Conservation (phyloP, 2,797 vertebrate genomes). For the Simalia tracyae region DNA sequence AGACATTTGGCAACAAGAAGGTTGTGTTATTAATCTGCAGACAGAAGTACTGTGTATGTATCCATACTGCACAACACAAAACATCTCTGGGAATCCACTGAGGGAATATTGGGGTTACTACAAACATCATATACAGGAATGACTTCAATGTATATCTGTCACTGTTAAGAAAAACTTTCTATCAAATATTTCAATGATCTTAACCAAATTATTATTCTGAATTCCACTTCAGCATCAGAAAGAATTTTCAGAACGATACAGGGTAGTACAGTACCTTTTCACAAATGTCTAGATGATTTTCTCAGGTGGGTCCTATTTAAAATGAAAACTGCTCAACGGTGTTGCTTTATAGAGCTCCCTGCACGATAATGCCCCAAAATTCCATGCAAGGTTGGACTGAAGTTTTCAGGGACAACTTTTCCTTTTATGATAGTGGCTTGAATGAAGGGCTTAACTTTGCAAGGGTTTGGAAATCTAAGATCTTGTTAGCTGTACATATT, state of each 20-base stretch:
- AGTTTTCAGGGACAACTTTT: slow-evolving; percentile 65
- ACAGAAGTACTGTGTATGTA: background rate
- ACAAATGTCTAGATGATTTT: slow-evolving; percentile 12
- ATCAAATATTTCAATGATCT: slow-evolving; percentile 22
- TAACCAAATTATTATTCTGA: slow-evolving; percentile 34
- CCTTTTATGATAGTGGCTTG: slow-evolving; percentile 67
- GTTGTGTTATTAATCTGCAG: background rate
- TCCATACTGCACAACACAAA: background rate
- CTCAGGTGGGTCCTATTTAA: background rate
- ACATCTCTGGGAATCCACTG: background rate
- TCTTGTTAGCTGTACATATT: slow-evolving; percentile 74
- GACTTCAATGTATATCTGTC: background rate
- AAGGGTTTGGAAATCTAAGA: slow-evolving; percentile 64
- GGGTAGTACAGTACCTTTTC: background rate
- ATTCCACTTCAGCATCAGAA: background rate
- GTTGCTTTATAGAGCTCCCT: background rate
- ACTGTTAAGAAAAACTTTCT: background rate
- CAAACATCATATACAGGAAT: background rate
- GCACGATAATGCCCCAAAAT: background rate
- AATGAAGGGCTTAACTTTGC: slow-evolving; percentile 68
- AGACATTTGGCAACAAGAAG: background rate
- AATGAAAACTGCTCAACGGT: background rate
- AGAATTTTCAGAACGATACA: background rate
- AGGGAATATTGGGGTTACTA: background rate
- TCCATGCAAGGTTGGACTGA: slow-evolving; percentile 60